A percentile compares a stretch with the other conserved stretches of the same genome.
Evolutionary conservation across 1,140 invertebrate genomes (phyloP).

Genomic region (Bombyx mori): ASM3026992v2 NC_085128.1:8856501-8857000

Average conservation of each 20-base stretch:
- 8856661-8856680: constrained; percentile 60
- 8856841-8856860: constrained; percentile 37
- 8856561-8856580: too few species aligned
- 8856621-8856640: too few species aligned
- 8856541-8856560: too few species aligned
- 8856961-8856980: too few species aligned
- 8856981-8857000: background rate
- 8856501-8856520: too few species aligned
- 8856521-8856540: too few species aligned
- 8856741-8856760: constrained; percentile 81
- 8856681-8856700: constrained; percentile 85
- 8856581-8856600: too few species aligned
- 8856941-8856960: too few species aligned
- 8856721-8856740: constrained; percentile 82
- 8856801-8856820: constrained; percentile 83
- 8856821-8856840: constrained; percentile 83
- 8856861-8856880: constrained; percentile 25
- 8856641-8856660: too few species aligned
- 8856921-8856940: too few species aligned
- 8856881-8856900: constrained; percentile 33
- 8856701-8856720: constrained; percentile 85
- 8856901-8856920: constrained; percentile 1
- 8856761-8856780: constrained; percentile 82
- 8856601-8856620: too few species aligned
- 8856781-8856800: constrained; percentile 84